phyloP scores from a whole-genome alignment of 2,888 invertebrate species.

The Conops quadrifasciatus region DNA sequence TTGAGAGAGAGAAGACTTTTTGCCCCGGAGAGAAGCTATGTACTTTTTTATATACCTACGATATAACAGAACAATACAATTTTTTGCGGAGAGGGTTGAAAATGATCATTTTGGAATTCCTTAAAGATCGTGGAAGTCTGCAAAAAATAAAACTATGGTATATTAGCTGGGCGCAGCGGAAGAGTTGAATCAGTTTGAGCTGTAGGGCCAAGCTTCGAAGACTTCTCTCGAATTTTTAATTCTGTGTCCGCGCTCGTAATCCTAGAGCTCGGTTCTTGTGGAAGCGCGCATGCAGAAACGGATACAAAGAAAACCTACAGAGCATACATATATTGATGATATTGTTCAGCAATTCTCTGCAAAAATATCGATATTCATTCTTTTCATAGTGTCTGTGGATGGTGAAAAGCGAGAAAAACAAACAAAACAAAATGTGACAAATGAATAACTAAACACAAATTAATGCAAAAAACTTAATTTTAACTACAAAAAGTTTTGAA shows the following conservation, averaged over 20 bases:
- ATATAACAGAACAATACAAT: constrained; percentile 31
- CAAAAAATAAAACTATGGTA: constrained; percentile 46
- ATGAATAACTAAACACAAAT: not conserved
- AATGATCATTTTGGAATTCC: constrained; percentile 41
- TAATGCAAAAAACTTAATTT: not conserved
- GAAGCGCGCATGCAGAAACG: constrained; percentile 21
- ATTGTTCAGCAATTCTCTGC: constrained; percentile 37
- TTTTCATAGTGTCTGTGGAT: not conserved
- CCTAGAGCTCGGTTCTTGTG: not conserved
- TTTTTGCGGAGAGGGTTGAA: constrained; percentile 30
- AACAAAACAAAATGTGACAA: constrained; percentile 8
- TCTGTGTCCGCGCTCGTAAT: not conserved
- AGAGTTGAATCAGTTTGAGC: constrained; percentile 64
- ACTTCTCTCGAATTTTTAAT: not conserved
- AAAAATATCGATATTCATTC: not conserved
- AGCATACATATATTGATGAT: constrained; percentile 31
- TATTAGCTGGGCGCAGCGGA: constrained; percentile 55
- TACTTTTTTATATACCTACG: constrained; percentile 49
- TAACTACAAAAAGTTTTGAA: not conserved
- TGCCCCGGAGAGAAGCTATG: constrained; percentile 32
- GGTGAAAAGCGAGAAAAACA: constrained; percentile 14
- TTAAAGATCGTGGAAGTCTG: constrained; percentile 22
- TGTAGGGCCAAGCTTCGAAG: constrained; percentile 58
- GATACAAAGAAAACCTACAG: not conserved
- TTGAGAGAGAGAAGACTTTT: constrained; percentile 17